A percentile compares a stretch with the other conserved stretches of the same genome.
Conservation (phyloP, 2,888 invertebrate species). For the Ischnura elegans region DNA sequence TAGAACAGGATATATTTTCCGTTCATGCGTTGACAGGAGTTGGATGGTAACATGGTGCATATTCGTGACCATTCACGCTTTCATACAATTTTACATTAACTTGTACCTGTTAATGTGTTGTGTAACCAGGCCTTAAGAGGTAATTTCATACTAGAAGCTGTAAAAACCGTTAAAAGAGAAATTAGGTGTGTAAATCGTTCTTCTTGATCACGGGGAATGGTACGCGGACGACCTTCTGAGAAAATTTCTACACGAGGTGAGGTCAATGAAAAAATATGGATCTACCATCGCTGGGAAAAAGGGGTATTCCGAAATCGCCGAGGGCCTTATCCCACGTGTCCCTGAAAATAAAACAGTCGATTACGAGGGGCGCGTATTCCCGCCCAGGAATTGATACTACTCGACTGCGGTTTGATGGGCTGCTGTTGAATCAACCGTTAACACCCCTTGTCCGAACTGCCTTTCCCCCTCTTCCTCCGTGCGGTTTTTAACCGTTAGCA, state of each 20-base stretch:
- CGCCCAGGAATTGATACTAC: not conserved
- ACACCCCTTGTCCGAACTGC: not conserved
- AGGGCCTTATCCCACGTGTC: not conserved
- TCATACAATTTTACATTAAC: too few species aligned
- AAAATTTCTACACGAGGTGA: not conserved
- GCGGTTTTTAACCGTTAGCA: not conserved
- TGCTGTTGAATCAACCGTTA: not conserved
- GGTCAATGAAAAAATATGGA: not conserved
- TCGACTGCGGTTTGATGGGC: constrained; percentile 2
- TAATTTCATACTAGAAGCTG: too few species aligned
- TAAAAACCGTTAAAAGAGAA: too few species aligned
- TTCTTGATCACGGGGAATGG: not conserved
- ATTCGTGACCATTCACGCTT: too few species aligned
- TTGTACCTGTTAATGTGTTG: too few species aligned
- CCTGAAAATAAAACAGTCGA: not conserved
- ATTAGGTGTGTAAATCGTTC: too few species aligned
- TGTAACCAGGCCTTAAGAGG: too few species aligned
- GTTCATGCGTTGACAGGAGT: too few species aligned
- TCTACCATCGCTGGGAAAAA: not conserved
- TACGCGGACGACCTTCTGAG: not conserved
- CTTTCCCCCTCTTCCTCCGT: not conserved
- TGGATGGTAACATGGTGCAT: too few species aligned
- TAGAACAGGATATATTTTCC: too few species aligned
- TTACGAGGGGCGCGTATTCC: not conserved
- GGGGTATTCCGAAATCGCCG: not conserved